Base-by-base conservation (phyloP, 2,797 vertebrate genomes). In the Luscinia megarhynchos region DNA sequence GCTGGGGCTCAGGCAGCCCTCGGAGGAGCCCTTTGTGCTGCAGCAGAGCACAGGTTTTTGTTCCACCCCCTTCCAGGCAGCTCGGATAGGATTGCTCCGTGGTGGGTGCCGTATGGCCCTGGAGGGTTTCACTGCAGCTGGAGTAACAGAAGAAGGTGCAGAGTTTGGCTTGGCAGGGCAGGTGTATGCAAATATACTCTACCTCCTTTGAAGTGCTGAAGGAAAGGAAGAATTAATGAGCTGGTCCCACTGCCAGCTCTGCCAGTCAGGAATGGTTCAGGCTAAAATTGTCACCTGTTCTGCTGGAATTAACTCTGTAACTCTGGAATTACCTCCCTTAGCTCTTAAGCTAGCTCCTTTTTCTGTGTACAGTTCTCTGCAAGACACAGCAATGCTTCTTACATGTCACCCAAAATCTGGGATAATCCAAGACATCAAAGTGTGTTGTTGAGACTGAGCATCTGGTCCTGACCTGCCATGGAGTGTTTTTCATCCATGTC, bases 41-140 rank as follows among this genome's bases (percentile, higher is more conserved):
- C 86, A n/a, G 73, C 92, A 90, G 82, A 82, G 84, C 57, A 59
- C 15, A 74, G 87, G 86, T 38, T 85, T 85, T 81, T 77, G 90
- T 92, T 80, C 48, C 82, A 22, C 16, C 11, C 73, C 66, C 62
- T 55, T 58, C 14, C 16, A 23, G 0, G 5, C 23, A 6, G 72
- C 84, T 69, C 0, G 5, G 95, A 3, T 77, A 54, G 88, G 70
- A 41, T 93, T 87, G 92, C 90, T 73, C 27, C 0, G 0, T 46
- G 45, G 53, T 4, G 41, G 6, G 64, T 1, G 18, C 87, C 0
- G 2, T 50, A 4, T 26, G 75, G 91, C 91, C 12, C 7, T 8
- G 21, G 15, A 57, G 61, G 72, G 41, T 53, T 88, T 92, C 22
- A 1, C 51, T 82, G 72, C 34, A 5, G 19, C 0, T 14, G 41